A percentile compares a stretch with the other conserved stretches of the same genome.
phyloP scores from a whole-genome alignment of 2,888 invertebrate species.

The Synanthedon vespiformis region DNA sequence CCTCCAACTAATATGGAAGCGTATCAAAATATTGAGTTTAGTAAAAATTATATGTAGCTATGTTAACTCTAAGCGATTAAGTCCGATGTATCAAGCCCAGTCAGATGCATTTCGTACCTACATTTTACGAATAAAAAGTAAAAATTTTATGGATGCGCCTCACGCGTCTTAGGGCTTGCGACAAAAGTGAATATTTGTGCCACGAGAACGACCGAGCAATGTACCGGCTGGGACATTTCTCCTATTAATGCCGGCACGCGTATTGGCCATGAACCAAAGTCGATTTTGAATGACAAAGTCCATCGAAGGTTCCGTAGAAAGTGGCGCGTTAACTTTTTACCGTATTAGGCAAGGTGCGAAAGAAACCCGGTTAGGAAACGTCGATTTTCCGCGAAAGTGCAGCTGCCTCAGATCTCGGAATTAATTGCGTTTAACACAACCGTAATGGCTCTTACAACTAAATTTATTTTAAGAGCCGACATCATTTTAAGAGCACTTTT shows the following conservation, averaged over 20 bases:
- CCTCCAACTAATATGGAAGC: too few species aligned
- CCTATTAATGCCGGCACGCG: neutral
- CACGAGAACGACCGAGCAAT: neutral
- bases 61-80: too few species aligned
- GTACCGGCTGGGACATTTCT: neutral
- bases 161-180: neutral
- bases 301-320: slow-evolving; percentile 21
- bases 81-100: too few species aligned
- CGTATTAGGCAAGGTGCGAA: slow-evolving; percentile 17
- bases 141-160: neutral
- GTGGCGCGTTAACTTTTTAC: slow-evolving; percentile 23
- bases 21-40: too few species aligned
- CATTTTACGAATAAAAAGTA: neutral
- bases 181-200: neutral
- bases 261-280: neutral
- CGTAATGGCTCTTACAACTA: neutral
- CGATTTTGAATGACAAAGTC: neutral
- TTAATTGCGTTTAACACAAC: slow-evolving; percentile 1
- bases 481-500: too few species aligned
- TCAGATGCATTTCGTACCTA: too few species aligned
- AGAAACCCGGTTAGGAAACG: slow-evolving; percentile 20
- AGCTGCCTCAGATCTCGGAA: slow-evolving; percentile 11
- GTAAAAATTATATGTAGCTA: too few species aligned
- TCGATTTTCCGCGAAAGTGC: slow-evolving; percentile 34
- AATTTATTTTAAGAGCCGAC: neutral